phyloP scores from a whole-genome alignment of 2,888 invertebrate genomes.

The Gnatocerus cornutus region DNA sequence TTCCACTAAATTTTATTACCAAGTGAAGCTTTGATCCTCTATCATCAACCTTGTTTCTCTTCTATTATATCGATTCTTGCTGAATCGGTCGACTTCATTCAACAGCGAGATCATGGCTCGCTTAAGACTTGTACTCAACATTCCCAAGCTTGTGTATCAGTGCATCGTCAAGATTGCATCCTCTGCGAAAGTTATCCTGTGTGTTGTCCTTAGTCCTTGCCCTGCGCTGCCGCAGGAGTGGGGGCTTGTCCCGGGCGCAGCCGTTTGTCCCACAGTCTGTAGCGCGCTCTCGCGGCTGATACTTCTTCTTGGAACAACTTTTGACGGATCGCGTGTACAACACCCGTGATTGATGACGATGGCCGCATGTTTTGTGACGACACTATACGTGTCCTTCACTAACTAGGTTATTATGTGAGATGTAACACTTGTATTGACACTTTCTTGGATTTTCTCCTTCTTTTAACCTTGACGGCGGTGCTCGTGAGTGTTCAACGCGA shows the following conservation, averaged over 20 bases:
- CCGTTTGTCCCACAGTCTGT: slow-evolving; percentile 68
- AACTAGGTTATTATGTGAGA: slow-evolving; percentile 37
- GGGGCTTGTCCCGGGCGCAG: slow-evolving; percentile 71
- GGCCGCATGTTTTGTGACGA: slow-evolving; percentile 39
- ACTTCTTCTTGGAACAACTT: slow-evolving; percentile 49
- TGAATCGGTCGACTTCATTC: slow-evolving; percentile 14
- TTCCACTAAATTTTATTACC: slow-evolving; percentile 38
- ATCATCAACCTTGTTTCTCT: slow-evolving; percentile 31
- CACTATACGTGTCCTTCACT: slow-evolving; percentile 27
- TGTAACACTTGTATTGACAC: slow-evolving; percentile 12
- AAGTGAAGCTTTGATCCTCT: slow-evolving; percentile 26
- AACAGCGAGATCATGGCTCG: slow-evolving; percentile 3
- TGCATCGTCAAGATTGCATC: slow-evolving; percentile 53
- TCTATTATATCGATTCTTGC: slow-evolving; percentile 28
- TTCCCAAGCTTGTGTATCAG: neutral
- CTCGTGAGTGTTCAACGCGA: slow-evolving; percentile 37
- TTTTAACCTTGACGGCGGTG: slow-evolving; percentile 27
- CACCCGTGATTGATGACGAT: slow-evolving; percentile 47
- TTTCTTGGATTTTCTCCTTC: slow-evolving; percentile 16
- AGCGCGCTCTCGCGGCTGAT: slow-evolving; percentile 62
- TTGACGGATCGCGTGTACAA: slow-evolving; percentile 42
- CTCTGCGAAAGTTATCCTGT: slow-evolving; percentile 57
- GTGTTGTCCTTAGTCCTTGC: slow-evolving; percentile 59
- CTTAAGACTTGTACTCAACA: slow-evolving; percentile 8
- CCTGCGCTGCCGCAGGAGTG: slow-evolving; percentile 66